Base-by-base conservation (phyloP, 1,140 invertebrate genomes). In the Trichomalopsis sarcophagae region DNA sequence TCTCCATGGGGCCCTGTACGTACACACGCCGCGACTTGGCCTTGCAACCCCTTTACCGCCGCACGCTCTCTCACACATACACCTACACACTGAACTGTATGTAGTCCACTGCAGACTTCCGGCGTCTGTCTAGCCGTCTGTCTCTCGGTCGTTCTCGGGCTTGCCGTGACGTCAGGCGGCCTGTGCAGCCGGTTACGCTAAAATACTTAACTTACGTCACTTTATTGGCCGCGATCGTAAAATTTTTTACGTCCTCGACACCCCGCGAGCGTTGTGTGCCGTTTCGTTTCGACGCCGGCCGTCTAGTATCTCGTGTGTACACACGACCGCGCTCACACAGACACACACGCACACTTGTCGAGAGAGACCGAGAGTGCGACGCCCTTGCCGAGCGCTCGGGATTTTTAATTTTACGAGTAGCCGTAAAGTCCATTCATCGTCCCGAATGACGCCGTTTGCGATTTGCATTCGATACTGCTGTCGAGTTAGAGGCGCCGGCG, bases 161-260 rank as follows among this genome's bases (percentile, higher is more conserved):
- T 83, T 11, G 81, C 86, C 62, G 86, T 88, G 87, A 92, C 90
- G 90, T 91, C 90, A 87, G 33, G 33, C 33, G 33, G 86, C 84
- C 68, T 27, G 27, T 27, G 68, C 68, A 66, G 83, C 85, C 81
- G 84, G 78, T 85, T 81, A 81, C 84, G 78, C 78, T 74, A 47
- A 81, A 81, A 81, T 87, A 86, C 87, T 89, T 89, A 87, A 87
- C 89, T 93, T 93, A 92, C 92, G 92, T 93, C 92, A 93, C 88
- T 93, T 93, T 92, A 93, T 93, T 92, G 90, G 89, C 91, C 89
- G 89, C 89, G 89, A 92, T 92, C 92, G 91, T 93, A 93, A 93
- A 93, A 93, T 89, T 91, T 92, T 93, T 93, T 93, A 93, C 90
- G 89, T 89, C 88, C 88, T 87, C 90, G 84, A 82, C 84, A 78